Evolutionary conservation across 2,888 invertebrate species (phyloP).

Genomic region (Cephus pulcher): DNA sequence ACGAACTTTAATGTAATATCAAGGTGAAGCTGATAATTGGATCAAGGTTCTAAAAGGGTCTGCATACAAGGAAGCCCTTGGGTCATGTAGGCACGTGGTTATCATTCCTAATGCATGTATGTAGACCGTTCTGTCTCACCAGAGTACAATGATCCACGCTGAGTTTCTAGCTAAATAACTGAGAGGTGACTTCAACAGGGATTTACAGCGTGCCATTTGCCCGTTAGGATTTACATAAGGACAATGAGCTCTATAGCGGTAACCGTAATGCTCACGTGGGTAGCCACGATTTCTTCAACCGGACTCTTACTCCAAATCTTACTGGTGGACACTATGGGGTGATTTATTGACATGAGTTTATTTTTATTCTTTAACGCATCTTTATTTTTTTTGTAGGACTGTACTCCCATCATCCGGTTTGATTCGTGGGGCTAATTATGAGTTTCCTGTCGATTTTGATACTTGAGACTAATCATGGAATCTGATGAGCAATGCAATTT

Average conservation of each 20-base stretch:
- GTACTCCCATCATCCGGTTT: background rate
- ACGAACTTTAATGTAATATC: constrained; percentile 18
- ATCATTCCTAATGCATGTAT: background rate
- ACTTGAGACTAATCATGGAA: no score
- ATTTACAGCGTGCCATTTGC: background rate
- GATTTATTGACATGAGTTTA: background rate
- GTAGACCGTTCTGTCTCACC: background rate
- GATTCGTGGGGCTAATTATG: background rate
- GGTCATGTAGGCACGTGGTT: background rate
- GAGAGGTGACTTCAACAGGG: background rate
- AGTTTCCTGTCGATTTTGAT: background rate
- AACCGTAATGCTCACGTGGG: background rate
- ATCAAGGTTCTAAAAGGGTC: constrained; percentile 34
- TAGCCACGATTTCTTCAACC: background rate
- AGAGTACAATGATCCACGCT: background rate
- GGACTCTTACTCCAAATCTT: background rate
- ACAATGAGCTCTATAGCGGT: background rate
- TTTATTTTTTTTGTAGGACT: background rate
- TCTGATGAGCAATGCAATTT: no score
- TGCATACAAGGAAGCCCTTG: background rate
- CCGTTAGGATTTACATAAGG: background rate
- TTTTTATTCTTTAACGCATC: background rate
- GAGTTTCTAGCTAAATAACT: background rate
- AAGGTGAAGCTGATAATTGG: constrained; percentile 30
- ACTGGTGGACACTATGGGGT: no score